Base-by-base conservation (phyloP, 2,113 vertebrate species). In the Thunnus thynnus region DNA sequence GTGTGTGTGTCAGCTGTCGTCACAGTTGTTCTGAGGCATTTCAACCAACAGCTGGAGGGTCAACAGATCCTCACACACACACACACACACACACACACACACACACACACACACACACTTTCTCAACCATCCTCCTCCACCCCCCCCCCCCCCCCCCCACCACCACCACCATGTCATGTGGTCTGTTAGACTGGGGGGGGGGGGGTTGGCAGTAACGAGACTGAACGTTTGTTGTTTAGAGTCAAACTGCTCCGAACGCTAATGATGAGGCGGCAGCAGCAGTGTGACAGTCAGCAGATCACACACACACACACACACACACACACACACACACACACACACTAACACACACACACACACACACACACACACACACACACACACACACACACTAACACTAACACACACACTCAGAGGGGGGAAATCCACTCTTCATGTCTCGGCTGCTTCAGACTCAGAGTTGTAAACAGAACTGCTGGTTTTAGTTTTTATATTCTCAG, bases 261-360 rank as follows among this genome's bases (percentile, higher is more conserved):
- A 66, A n/a, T 63, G 56, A 52, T 20, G 47, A 46, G 32, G 58
- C 36, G 7, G 36, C 60, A 67, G 27, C 62, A 73, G 32, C 62
- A 68, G 52, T 84, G 79, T 91, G 91, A 91, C 86, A 47, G 79
- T 91, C 88, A 90, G 88, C 88, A 88, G 86, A 72, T 82, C 74
- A 2, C 73, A 16, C 32, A 62, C 55, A 73, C 78, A 77, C 60
- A 72, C 78, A 54, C 77, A 57, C 61, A 70, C 54, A 41, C 36
- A 41, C 6, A 41, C 36, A 41, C 36, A 41, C 36, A 41, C 36
- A 41, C 36, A 41, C 36, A 8, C 36, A 41, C 36, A 41, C 6
- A 8, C 36, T 7, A 8, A 41, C 36, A 41, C 36, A 7, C 36
- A 41, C 36, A 41, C 5, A 7, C 36, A 41, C 36, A 41, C 36